phyloP scores from a whole-genome alignment of 2,888 invertebrate species.

The Pyrrhia umbra region DNA sequence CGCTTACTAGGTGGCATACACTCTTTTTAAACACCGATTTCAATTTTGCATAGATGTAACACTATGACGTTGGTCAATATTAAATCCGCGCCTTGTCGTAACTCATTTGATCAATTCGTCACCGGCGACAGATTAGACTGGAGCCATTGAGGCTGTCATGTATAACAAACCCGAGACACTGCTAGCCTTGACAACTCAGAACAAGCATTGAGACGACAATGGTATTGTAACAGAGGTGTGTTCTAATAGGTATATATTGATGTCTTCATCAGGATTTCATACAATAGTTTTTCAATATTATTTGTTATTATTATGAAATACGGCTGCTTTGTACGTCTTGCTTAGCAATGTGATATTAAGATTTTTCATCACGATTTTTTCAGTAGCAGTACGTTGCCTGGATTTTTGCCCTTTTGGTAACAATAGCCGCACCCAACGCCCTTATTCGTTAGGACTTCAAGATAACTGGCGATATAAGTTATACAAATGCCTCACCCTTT shows the following conservation, averaged over 20 bases:
- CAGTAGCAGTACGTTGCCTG: no score
- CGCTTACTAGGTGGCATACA: neutral
- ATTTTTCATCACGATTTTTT: no score
- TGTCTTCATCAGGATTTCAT: slow-evolving; percentile 57
- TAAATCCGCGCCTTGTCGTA: slow-evolving; percentile 29
- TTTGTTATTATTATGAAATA: neutral
- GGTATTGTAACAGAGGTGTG: slow-evolving; percentile 61
- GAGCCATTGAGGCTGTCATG: slow-evolving; percentile 51
- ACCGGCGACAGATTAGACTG: slow-evolving; percentile 43
- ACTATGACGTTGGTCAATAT: slow-evolving; percentile 29
- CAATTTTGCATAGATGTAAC: slow-evolving; percentile 23
- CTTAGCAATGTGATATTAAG: no score
- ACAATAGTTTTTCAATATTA: slow-evolving; percentile 44
- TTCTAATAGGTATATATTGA: slow-evolving; percentile 47
- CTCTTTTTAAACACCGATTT: slow-evolving; percentile 20
- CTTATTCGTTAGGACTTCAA: no score
- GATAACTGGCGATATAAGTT: no score
- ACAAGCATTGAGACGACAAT: slow-evolving; percentile 59
- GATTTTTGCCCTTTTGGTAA: no score
- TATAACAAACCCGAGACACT: slow-evolving; percentile 45
- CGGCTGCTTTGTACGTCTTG: no score
- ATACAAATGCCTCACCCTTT: neutral
- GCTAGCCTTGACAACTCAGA: slow-evolving; percentile 60
- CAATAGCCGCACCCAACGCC: no score
- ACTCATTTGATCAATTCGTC: slow-evolving; percentile 46